phyloP scores from a whole-genome alignment of 1,140 invertebrate genomes.

The Acromyrmex charruanus region DNA sequence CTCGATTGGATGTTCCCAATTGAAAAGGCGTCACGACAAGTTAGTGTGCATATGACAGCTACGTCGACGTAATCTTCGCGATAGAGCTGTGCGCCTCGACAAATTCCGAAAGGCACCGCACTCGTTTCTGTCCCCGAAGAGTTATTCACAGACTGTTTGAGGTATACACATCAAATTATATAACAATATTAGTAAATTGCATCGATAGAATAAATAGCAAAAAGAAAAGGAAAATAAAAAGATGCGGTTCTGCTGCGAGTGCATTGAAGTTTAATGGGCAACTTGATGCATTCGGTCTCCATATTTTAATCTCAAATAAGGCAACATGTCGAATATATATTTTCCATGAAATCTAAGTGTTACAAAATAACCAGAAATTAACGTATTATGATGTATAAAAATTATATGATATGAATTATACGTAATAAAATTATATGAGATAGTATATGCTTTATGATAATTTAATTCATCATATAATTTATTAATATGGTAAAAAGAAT shows the following conservation, averaged over 20 bases:
- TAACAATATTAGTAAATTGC: slow-evolving; percentile 31
- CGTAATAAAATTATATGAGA: no score
- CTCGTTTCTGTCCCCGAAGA: background rate
- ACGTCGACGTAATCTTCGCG: slow-evolving; percentile 64
- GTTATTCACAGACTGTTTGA: background rate
- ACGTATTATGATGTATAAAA: background rate
- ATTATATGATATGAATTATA: background rate
- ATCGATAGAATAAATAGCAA: background rate
- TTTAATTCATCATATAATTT: no score
- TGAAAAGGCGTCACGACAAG: slow-evolving; percentile 60
- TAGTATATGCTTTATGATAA: no score
- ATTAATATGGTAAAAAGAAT: background rate
- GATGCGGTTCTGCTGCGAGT: background rate
- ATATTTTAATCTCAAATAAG: slow-evolving; percentile 34
- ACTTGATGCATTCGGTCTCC: slow-evolving; percentile 6
- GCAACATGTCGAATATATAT: slow-evolving; percentile 11
- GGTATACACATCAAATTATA: background rate
- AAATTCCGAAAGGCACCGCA: slow-evolving; percentile 13
- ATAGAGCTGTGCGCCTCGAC: slow-evolving; percentile 6
- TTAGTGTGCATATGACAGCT: slow-evolving; percentile 64
- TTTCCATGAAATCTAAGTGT: slow-evolving; percentile 2
- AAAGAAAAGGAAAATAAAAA: slow-evolving; percentile 1
- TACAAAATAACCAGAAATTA: background rate
- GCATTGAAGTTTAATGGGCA: slow-evolving; percentile 40
- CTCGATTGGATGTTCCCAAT: slow-evolving; percentile 54